Conservation (phyloP, 1,140 invertebrate species). For the Zelostemma sp. region DNA sequence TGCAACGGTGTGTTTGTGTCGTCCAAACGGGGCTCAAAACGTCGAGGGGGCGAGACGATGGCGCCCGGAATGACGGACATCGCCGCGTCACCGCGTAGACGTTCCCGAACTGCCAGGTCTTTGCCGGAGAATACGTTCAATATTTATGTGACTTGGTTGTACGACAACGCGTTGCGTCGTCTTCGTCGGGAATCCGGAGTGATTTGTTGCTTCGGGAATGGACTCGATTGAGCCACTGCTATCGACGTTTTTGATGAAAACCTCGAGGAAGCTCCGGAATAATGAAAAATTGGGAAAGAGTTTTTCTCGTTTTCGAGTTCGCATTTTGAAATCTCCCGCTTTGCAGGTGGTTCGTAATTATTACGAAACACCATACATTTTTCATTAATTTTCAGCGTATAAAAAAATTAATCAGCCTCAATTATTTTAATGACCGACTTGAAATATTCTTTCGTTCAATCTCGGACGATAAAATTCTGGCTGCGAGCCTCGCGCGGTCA, state of each 20-base stretch:
- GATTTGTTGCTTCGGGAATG: not conserved
- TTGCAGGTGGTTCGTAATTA: too few relatives aligned
- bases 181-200: not conserved
- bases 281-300: too few relatives aligned
- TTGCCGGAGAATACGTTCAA: not conserved
- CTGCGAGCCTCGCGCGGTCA: too few relatives aligned
- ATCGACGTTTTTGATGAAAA: not conserved
- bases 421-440: too few relatives aligned
- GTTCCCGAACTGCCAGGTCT: not conserved
- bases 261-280: too few relatives aligned
- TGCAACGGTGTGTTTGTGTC: constrained; percentile 54
- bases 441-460: too few relatives aligned
- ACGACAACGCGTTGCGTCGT: not conserved
- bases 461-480: too few relatives aligned
- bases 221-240: not conserved
- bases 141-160: not conserved
- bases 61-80: constrained; percentile 61
- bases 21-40: constrained; percentile 56
- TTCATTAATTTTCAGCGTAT: too few relatives aligned
- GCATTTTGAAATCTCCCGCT: too few relatives aligned
- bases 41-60: constrained; percentile 35
- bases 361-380: too few relatives aligned
- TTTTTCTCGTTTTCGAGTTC: too few relatives aligned
- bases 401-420: too few relatives aligned
- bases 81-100: constrained; percentile 55